phyloP scores from a whole-genome alignment of 2,113 vertebrate species.

The Cebus imitator region DNA sequence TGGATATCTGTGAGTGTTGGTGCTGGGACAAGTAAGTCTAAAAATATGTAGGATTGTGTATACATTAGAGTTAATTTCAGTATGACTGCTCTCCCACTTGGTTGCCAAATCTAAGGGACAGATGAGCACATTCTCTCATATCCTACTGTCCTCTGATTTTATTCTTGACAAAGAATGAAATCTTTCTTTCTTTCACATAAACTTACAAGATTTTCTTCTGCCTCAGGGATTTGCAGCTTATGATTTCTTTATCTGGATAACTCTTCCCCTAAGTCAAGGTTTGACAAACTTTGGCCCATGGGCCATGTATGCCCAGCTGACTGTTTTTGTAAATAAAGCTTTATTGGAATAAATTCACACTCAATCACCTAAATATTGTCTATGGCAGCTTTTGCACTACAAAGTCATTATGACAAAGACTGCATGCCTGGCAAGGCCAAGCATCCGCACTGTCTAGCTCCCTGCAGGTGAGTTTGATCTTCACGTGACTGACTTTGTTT shows the following conservation, averaged over 20 bases:
- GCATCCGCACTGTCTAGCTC: rapidly evolving
- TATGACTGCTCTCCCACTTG: not conserved
- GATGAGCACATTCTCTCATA: not conserved
- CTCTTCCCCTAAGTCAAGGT: not conserved
- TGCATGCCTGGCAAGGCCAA: not conserved
- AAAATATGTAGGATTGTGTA: too few species aligned
- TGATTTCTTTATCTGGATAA: not conserved
- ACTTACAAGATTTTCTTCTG: too few species aligned
- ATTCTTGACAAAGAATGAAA: too few species aligned
- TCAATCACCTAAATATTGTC: not conserved
- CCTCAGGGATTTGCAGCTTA: not conserved
- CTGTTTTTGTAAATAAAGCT: not conserved
- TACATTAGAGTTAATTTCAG: not conserved
- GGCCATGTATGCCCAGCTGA: not conserved
- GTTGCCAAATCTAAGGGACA: not conserved
- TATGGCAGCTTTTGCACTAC: too few species aligned
- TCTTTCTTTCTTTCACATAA: not conserved
- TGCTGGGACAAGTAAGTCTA: not conserved
- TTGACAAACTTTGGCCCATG: not conserved
- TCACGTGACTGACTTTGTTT: not conserved
- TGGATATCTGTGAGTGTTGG: not conserved
- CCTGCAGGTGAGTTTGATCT: not conserved
- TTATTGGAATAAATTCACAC: not conserved
- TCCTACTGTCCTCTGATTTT: not conserved
- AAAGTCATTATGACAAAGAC: too few species aligned